Evolutionary conservation across 2,797 vertebrate species (phyloP).

Genomic region (Nyctalus aviator): DNA sequence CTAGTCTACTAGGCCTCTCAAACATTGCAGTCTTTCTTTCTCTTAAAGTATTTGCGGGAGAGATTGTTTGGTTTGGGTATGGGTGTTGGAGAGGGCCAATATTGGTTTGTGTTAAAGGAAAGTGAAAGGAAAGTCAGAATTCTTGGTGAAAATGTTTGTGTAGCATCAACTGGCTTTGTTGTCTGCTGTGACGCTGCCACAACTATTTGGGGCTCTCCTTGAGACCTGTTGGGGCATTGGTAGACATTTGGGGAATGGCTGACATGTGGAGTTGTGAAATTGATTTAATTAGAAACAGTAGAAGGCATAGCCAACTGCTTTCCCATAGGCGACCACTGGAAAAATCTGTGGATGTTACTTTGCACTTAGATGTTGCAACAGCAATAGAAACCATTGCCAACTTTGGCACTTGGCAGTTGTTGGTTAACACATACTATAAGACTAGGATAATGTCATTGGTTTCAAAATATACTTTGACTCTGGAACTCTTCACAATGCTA

Average conservation of each 20-base stretch:
- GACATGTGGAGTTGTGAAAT: conserved; percentile 54
- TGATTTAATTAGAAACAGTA: conserved; percentile 44
- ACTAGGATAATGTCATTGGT: conserved; percentile 25
- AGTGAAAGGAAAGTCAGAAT: conserved; percentile 14
- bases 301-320: neutral
- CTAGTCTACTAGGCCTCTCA: neutral
- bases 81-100: neutral
- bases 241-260: conserved; percentile 31
- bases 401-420: conserved; percentile 33
- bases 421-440: neutral
- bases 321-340: conserved; percentile 31
- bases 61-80: neutral
- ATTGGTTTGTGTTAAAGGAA: neutral
- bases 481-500: conserved; percentile 19
- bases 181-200: neutral
- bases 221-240: neutral
- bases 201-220: neutral
- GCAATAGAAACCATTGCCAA: neutral
- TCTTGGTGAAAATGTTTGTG: neutral
- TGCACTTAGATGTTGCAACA: conserved; percentile 25
- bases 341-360: neutral
- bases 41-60: neutral
- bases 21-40: neutral
- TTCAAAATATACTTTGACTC: conserved; percentile 60
- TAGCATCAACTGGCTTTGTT: neutral